Base-by-base conservation (phyloP, 1,140 invertebrate species). In the Stratiolaelaps scimitus region DNA sequence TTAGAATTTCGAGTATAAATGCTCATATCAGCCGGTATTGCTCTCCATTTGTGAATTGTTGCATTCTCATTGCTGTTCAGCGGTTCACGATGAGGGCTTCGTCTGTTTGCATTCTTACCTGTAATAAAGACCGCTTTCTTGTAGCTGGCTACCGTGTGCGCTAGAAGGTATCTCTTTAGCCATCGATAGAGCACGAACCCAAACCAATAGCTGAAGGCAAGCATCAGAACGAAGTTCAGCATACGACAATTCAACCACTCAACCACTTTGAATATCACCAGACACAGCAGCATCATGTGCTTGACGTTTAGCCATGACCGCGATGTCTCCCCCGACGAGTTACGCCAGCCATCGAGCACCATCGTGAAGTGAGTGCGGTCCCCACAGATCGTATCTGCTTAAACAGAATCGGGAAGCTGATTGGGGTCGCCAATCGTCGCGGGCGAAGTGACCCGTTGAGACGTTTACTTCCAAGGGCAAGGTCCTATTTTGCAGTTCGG, bases 271-370 rank as follows among this genome's bases (percentile, higher is more conserved):
- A 60, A 60, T 2, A 34, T 17, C 15, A 60, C 26, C 15, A 60
- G 26, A 17, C 13, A 60, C 15, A 60, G 53, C 53, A 60, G 20
- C 53, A 60, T 17, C 53, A 60, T 60, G 26, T 26, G 26, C 20
- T 60, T 60, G 17, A 60, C 4, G 23, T 60, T 60, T 17, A 60
- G 15, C 53, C 15, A 60, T 17, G 26, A 26, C 53, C 15, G n/a
- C 15, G 26, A 29, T 15, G 26, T 60, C 15, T 60, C 34, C 2
- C 15, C 53, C 15, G 53, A 60, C 4, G 53, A 23, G 5, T 15
- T 15, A 20, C 15, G 53, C 53, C 53, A 60, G 13, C 17, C 26
- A 20, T 60, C 53, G 6, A 60, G 20, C 15, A 26, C 53, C 53
- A 60, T 60, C 26, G 34, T 60, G 53, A 26, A 60, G 4, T 23